phyloP scores from a whole-genome alignment of 2,888 invertebrate species.

The Liopterus haemorrhoidalis region DNA sequence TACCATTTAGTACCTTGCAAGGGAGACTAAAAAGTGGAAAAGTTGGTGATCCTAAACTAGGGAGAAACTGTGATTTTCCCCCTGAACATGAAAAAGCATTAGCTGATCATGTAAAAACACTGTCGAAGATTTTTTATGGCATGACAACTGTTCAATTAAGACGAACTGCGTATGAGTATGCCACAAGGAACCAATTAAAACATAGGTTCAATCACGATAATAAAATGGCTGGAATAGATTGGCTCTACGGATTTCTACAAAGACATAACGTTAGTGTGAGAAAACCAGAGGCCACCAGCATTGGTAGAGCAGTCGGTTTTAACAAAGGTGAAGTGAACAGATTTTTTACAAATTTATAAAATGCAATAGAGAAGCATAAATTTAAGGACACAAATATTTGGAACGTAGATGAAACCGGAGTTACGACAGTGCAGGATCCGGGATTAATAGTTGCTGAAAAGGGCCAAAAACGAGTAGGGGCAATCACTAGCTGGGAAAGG shows the following conservation, averaged over 20 bases:
- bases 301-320: constrained; percentile 27
- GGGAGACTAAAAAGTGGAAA: no score
- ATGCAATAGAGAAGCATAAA: constrained; percentile 24
- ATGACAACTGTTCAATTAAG: constrained; percentile 20
- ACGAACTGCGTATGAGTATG: constrained; percentile 28
- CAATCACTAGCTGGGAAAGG: constrained; percentile 28
- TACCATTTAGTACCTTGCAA: no score
- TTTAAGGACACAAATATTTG: constrained; percentile 28
- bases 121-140: no score
- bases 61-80: no score
- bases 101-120: no score
- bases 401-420: constrained; percentile 31
- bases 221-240: constrained; percentile 30
- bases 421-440: constrained; percentile 29
- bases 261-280: constrained; percentile 25
- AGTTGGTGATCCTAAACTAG: no score
- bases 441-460: no score
- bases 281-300: constrained; percentile 27
- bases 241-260: constrained; percentile 27
- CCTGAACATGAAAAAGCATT: no score
- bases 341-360: constrained; percentile 25
- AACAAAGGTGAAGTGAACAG: constrained; percentile 25
- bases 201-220: constrained; percentile 22
- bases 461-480: constrained; percentile 29
- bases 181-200: constrained; percentile 23